These are phyloP conservation scores for Polyergus mexicanus DNA, from an alignment of 1,140 invertebrate genomes.

Conservation along the genomic window DNA sequence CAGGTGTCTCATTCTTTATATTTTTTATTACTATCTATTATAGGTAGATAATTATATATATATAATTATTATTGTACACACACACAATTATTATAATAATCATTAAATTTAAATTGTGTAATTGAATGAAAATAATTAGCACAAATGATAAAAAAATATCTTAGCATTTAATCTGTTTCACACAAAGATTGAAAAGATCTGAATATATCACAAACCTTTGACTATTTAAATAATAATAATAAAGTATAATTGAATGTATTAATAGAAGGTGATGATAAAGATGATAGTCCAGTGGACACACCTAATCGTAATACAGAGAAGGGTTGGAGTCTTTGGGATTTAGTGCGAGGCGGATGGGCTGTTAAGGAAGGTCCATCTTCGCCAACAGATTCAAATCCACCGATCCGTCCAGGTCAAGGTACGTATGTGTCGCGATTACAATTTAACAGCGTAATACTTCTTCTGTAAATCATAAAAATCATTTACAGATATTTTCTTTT, in stretches of 20 bases:
- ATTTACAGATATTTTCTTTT: constrained; percentile 11
- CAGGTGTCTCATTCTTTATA: constrained; percentile 70
- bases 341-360: constrained; percentile 85
- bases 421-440: constrained; percentile 26
- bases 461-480: background rate
- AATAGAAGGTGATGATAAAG: constrained; percentile 81
- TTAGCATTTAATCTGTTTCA: background rate
- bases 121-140: background rate
- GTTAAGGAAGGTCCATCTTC: constrained; percentile 83
- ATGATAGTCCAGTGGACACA: constrained; percentile 81
- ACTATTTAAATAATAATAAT: background rate
- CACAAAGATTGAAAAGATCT: no score
- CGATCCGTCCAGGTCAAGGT: constrained; percentile 85
- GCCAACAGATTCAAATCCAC: constrained; percentile 83
- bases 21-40: background rate
- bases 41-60: background rate
- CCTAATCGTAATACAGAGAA: constrained; percentile 82
- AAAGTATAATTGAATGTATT: constrained; percentile 27
- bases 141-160: background rate
- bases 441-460: background rate
- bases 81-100: background rate
- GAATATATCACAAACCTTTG: background rate
- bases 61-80: background rate
- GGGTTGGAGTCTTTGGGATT: constrained; percentile 87
- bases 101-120: background rate